Percentiles rank a stretch among this genome's conserved stretches.
phyloP scores from a whole-genome alignment of 2,113 vertebrate species.

The Coptodon rendalli region DNA sequence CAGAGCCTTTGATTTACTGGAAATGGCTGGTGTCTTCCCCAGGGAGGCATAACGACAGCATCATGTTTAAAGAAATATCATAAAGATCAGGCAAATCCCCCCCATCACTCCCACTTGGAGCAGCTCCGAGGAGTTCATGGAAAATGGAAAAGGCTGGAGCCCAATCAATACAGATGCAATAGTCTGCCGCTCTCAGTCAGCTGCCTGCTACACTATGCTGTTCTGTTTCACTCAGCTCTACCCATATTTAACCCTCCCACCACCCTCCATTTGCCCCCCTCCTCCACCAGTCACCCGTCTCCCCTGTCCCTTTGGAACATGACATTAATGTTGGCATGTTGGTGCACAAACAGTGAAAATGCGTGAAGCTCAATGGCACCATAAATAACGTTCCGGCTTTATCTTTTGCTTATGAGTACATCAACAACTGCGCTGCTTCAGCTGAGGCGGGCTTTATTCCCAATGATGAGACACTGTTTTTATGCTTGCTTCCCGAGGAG shows the following conservation, averaged over 20 bases:
- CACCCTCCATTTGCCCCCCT: background rate
- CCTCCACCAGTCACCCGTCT: background rate
- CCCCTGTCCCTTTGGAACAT: slow-evolving; percentile 5
- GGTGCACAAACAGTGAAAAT: background rate
- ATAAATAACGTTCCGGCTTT: background rate
- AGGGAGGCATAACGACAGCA: slow-evolving; percentile 66
- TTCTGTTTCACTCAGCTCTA: slow-evolving; percentile 46
- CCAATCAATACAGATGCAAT: slow-evolving; percentile 77
- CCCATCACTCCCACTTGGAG: slow-evolving; percentile 66
- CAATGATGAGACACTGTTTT: background rate
- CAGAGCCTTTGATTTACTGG: slow-evolving; percentile 65
- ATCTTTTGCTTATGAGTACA: background rate
- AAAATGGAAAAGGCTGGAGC: slow-evolving; percentile 73
- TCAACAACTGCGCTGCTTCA: background rate
- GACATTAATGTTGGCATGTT: background rate
- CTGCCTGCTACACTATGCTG: slow-evolving; percentile 51
- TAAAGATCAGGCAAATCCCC: slow-evolving; percentile 70
- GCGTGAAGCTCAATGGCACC: background rate
- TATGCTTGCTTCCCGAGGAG: background rate
- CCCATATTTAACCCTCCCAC: slow-evolving; percentile 8
- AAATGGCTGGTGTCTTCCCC: slow-evolving; percentile 54
- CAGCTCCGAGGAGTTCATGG: slow-evolving; percentile 71
- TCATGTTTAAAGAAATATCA: slow-evolving; percentile 76
- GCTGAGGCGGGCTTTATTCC: background rate
- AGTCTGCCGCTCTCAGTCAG: slow-evolving; percentile 63